Evolutionary conservation across 1,140 invertebrate species (phyloP).

Genomic region (Drosophila rhopaloa): DNA sequence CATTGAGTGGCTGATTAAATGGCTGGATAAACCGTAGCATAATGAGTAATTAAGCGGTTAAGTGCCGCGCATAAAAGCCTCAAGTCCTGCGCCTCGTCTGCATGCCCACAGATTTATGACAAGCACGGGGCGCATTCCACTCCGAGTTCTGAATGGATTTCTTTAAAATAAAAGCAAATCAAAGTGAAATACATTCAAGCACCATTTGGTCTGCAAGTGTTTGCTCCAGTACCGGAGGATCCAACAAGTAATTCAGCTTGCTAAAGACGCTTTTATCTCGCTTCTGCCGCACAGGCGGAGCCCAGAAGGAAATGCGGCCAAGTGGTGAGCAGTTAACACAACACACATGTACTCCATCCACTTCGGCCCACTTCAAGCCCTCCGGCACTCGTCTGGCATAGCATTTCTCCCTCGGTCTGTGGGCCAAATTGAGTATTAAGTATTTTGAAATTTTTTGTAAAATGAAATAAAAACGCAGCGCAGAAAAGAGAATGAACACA

Average conservation of each 20-base stretch:
- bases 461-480: conserved; percentile 27
- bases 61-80: conserved; percentile 41
- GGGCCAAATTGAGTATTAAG: conserved; percentile 77
- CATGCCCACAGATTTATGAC: conserved; percentile 47
- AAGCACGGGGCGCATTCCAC: conserved; percentile 13
- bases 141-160: conserved; percentile 27
- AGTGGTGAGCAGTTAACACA: conserved; percentile 64
- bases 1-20: conserved; percentile 42
- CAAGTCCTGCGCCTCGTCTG: conserved; percentile 11
- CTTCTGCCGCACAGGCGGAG: conserved; percentile 40
- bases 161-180: conserved; percentile 53
- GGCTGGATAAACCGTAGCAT: conserved; percentile 39
- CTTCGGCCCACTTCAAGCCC: conserved; percentile 1
- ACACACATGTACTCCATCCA: conserved; percentile 42
- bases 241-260: conserved; percentile 56
- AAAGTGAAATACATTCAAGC: conserved; percentile 61
- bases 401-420: conserved; percentile 40
- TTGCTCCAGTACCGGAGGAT: conserved; percentile 14
- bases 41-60: conserved; percentile 53
- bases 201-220: conserved; percentile 60
- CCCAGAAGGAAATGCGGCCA: conserved; percentile 40
- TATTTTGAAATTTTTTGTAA: conserved; percentile 64
- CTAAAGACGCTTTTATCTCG: conserved; percentile 64
- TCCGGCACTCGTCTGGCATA: conserved; percentile 20
- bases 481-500: conserved; percentile 16